These are phyloP conservation scores for Sphaeramia orbicularis DNA, from an alignment of 2,797 vertebrate genomes.

Conservation along the genomic window DNA sequence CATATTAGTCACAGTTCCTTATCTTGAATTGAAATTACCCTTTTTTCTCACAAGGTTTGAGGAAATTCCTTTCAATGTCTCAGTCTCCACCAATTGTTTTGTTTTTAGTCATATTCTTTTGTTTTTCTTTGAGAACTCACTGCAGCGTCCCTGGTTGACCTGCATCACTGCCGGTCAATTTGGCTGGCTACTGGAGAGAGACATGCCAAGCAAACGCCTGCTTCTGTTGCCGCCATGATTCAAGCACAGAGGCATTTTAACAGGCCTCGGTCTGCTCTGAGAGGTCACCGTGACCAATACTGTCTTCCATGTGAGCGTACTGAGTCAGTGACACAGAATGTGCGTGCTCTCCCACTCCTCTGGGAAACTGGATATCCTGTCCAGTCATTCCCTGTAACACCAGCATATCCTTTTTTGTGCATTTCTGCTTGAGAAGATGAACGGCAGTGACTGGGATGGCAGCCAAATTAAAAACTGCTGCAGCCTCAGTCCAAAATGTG, in stretches of 20 bases:
- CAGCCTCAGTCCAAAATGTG: constrained; percentile 31
- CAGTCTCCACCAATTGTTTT: constrained; percentile 54
- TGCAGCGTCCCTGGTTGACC: constrained; percentile 40
- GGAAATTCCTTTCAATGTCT: constrained; percentile 63
- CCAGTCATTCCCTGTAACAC: constrained; percentile 69
- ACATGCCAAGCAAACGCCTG: constrained; percentile 53
- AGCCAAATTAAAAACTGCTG: constrained; percentile 63
- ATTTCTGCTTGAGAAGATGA: constrained; percentile 49
- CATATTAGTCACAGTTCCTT: constrained; percentile 3
- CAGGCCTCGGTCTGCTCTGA: constrained; percentile 49
- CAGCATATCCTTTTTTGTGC: constrained; percentile 70
- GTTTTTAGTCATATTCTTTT: constrained; percentile 32
- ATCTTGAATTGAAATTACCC: neutral
- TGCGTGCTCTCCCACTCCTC: constrained; percentile 48
- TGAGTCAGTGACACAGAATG: constrained; percentile 77
- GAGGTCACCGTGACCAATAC: constrained; percentile 62
- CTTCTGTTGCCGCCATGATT: constrained; percentile 73
- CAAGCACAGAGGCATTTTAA: constrained; percentile 68
- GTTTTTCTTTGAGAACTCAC: constrained; percentile 55
- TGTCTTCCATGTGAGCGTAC: constrained; percentile 43
- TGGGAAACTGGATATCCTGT: constrained; percentile 72
- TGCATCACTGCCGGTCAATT: constrained; percentile 45
- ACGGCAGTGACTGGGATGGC: constrained; percentile 48
- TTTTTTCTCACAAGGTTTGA: constrained; percentile 34
- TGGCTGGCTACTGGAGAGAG: constrained; percentile 47